Evolutionary conservation across 2,113 vertebrate species (phyloP), one percentile per base, ranked within the genome.

Genomic region (Nansenia antarctica): DNA sequence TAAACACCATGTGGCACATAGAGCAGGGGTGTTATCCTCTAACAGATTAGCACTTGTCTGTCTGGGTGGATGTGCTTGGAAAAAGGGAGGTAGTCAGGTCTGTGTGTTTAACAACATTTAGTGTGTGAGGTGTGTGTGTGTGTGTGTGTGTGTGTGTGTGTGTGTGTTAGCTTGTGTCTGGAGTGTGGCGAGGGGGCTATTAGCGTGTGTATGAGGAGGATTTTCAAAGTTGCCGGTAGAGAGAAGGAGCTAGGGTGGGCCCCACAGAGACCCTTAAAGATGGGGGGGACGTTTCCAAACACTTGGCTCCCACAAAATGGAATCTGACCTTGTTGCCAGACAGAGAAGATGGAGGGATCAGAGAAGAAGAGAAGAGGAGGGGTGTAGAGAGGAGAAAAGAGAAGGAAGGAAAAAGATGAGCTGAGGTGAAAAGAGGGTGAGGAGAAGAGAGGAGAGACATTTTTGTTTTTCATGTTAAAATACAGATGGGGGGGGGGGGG

Each of bases 171-270:
- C n/a, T n/a, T n/a, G n/a, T n/a, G n/a, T n/a, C n/a, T n/a, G n/a
- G n/a, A n/a, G n/a, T n/a, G n/a, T n/a, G n/a, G n/a, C n/a, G n/a
- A n/a, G n/a, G n/a, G n/a, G n/a, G n/a, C n/a, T n/a, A 49, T 49
- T 20, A 9, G 6, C 15, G 45, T 4, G 18, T 49, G 18, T 49
- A 49, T 22, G n/a, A 82, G 65, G 64, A 54, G 27, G 68, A 67
- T 85, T 86, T 83, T 77, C 62, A 74, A 78, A 65, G 61, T 9
- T 2, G 18, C 70, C 80, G 62, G 69, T 63, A 37, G 5, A 37
- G 49, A 72, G 71, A 64, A 54, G 60, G 78, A 78, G 78, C 80
- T 85, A 76, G 81, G 87, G 79, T 83, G 81, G 85, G 85, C 80
- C 75, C 75, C 67, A 69, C 63, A 74, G 74, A 81, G 66, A 82